Conservation (phyloP, 1,140 invertebrate species). For the Nasonia giraulti region DNA sequence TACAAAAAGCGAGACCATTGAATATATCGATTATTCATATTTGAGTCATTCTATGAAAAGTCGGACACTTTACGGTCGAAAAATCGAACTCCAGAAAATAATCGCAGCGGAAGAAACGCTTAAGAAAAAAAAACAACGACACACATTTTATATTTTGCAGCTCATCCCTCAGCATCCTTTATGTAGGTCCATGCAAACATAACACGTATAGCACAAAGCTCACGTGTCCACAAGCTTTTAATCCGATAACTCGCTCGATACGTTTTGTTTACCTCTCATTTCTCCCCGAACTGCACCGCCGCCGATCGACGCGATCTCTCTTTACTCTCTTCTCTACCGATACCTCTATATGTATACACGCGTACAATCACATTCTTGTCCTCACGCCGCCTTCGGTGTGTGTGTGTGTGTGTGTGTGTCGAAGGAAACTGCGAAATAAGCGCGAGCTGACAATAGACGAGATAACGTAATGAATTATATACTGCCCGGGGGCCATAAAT, state of each 20-base stretch:
- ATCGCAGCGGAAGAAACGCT: too few relatives aligned
- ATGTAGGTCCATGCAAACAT: background rate
- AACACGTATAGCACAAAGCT: background rate
- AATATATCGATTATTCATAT: too few relatives aligned
- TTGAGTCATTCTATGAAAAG: too few relatives aligned
- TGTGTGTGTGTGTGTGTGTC: constrained; percentile 22
- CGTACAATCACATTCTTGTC: constrained; percentile 56
- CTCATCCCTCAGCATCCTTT: too few relatives aligned
- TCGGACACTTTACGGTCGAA: too few relatives aligned
- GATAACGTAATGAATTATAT: constrained; percentile 53
- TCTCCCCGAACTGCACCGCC: background rate
- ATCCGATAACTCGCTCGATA: constrained; percentile 6
- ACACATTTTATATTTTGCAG: too few relatives aligned
- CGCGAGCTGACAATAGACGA: constrained; percentile 54
- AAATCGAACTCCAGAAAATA: too few relatives aligned
- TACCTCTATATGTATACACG: constrained; percentile 38
- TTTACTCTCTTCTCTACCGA: background rate
- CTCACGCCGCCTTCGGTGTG: constrained; percentile 52
- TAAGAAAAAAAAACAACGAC: too few relatives aligned
- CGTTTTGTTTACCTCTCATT: constrained; percentile 48
- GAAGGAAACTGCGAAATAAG: constrained; percentile 52
- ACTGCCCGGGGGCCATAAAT: constrained; percentile 40
- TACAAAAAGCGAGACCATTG: too few relatives aligned
- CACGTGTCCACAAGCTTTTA: background rate
- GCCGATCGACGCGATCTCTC: constrained; percentile 44